These are phyloP conservation scores for Anas acuta DNA, from an alignment of 2,797 vertebrate species.

Conservation along the genomic window DNA sequence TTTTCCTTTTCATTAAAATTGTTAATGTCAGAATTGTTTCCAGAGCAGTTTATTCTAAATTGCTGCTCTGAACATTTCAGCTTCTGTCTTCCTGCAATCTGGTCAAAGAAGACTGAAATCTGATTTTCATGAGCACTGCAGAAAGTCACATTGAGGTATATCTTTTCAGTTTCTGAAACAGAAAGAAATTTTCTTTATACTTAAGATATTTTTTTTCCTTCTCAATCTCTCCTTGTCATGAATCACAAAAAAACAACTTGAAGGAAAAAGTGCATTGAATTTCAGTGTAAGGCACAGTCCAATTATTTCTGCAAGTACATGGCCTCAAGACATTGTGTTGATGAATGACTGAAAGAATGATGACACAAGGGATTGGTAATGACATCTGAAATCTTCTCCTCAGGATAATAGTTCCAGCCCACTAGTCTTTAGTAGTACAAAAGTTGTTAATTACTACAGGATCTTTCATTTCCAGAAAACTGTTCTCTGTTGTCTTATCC, in stretches of 20 bases:
- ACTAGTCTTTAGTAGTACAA: not conserved
- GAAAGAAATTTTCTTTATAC: not conserved
- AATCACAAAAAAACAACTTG: conserved; percentile 14
- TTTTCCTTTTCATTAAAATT: conserved; percentile 45
- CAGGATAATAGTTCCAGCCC: not conserved
- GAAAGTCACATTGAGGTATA: not conserved
- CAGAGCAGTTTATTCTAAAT: conserved; percentile 26
- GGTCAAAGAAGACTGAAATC: not conserved
- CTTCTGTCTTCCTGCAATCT: conserved; percentile 10
- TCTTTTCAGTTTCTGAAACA: conserved; percentile 13
- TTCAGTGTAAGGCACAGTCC: not conserved
- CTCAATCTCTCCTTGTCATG: not conserved
- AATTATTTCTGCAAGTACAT: not conserved
- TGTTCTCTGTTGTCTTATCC: not conserved
- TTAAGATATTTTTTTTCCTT: not conserved
- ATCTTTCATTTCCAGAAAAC: conserved; percentile 1
- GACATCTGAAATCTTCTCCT: not conserved
- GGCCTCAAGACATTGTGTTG: not conserved
- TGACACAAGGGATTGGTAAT: not conserved
- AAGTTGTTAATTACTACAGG: not conserved
- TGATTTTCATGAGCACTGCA: conserved; percentile 4
- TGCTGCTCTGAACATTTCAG: not conserved
- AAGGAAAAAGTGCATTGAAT: not conserved
- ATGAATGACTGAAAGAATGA: not conserved
- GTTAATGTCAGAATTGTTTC: conserved; percentile 1